Percentiles rank a stretch among this genome's conserved stretches.
Conservation (phyloP, 2,797 vertebrate species). For the Pantherophis vulpinus region DNA sequence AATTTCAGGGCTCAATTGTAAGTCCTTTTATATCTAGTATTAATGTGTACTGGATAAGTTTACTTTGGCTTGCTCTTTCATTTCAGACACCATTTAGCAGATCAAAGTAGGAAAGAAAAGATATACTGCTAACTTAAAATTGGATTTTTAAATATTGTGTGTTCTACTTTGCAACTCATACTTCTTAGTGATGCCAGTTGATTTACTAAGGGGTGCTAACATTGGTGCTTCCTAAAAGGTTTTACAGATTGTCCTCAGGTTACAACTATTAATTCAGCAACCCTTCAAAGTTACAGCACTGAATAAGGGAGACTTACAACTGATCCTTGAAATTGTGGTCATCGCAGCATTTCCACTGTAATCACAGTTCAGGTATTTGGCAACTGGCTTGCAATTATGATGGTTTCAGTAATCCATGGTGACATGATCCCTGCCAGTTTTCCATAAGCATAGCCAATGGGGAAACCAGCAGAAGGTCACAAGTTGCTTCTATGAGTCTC, state of each 20-base stretch:
- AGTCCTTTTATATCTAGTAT: no score
- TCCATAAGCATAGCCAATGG: not conserved
- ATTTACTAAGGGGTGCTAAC: not conserved
- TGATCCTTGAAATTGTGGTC: not conserved
- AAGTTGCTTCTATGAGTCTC: no score
- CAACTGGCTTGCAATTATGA: not conserved
- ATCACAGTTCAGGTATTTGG: not conserved
- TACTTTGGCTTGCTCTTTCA: not conserved
- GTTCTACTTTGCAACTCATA: no score
- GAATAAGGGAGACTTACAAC: not conserved
- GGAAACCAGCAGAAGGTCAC: not conserved
- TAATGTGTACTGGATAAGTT: not conserved
- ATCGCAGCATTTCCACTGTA: not conserved
- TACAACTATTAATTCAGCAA: not conserved
- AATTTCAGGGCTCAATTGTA: not conserved
- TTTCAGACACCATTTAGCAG: not conserved
- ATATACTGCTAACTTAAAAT: not conserved
- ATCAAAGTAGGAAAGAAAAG: no score
- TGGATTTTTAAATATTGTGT: not conserved
- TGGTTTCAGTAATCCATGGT: not conserved
- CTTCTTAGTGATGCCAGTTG: not conserved
- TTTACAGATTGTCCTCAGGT: not conserved
- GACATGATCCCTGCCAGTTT: not conserved
- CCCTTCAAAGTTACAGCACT: not conserved
- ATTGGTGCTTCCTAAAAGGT: not conserved